These are phyloP conservation scores for Nematostella vectensis DNA, from an alignment of 92 coral and sea anemone genomes.

Conservation along the genomic window DNA sequence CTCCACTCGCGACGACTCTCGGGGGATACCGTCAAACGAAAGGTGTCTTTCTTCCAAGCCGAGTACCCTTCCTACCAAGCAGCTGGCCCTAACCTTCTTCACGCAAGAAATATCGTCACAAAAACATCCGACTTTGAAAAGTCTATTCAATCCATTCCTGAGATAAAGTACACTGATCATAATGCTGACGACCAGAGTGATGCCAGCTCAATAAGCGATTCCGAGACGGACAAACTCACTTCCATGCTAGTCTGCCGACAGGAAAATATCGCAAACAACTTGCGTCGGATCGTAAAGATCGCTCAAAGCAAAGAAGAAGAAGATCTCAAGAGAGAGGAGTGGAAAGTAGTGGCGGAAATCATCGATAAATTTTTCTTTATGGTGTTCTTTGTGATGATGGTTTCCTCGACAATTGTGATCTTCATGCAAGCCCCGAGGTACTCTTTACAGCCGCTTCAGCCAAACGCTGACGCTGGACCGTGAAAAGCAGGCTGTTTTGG, in stretches of 20 bases:
- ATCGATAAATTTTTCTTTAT: conserved; percentile 75
- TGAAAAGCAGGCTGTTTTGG: no score
- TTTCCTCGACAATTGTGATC: conserved; percentile 58
- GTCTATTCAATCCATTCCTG: neutral
- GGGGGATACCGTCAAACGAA: neutral
- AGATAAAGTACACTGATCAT: neutral
- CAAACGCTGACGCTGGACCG: no score
- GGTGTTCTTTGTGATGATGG: conserved; percentile 59
- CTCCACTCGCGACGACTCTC: neutral
- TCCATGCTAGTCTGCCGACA: conserved; percentile 51
- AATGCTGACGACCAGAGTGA: neutral
- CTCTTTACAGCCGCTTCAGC: neutral
- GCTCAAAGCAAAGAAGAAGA: conserved; percentile 67
- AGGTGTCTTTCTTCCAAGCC: conserved; percentile 7
- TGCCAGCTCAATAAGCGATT: neutral
- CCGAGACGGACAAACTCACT: neutral
- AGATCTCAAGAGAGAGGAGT: conserved; percentile 78
- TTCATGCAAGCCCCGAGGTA: conserved; percentile 61
- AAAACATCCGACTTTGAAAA: neutral
- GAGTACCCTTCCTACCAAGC: conserved; percentile 8
- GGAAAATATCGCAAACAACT: conserved; percentile 55
- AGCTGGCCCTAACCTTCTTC: neutral
- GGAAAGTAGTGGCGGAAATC: conserved; percentile 89
- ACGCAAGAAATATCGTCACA: neutral
- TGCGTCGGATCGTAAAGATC: conserved; percentile 58